Evolutionary conservation across 35 echinoderm and acorn worm genomes (phyloP), one percentile per base, ranked within the genome.

Genomic region (Ptychodera flava): DNA sequence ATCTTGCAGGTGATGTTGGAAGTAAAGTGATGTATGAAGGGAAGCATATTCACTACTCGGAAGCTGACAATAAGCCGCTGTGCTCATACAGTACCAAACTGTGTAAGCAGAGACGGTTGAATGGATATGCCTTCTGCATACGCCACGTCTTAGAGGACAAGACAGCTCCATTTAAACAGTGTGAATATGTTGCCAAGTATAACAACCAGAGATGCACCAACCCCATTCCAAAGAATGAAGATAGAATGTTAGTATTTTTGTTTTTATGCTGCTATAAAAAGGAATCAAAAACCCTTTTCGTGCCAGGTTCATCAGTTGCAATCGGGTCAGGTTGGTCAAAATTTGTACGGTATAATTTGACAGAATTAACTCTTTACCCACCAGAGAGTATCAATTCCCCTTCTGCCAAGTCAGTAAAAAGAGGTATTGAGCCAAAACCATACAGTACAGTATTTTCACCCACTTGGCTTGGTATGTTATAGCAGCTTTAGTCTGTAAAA

Each of bases 31-130:
- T 99, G 96, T 99, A 99, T 85, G 96, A 99, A 92, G 96, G 96
- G 85, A 99, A 94, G 92, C 89, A 99, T 81, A 99, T 99, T 84
- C 96, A 99, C 96, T 91, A 90, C 88, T 99, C 96, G 38, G 96
- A 99, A 78, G 85, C 87, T 38, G 96, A 99, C 86, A 88, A 92
- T 37, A 99, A 99, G 80, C 93, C 93, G 81, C 92, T 99, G 78
- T 99, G 96, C 88, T 99, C 96, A 38, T 99, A 87, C 90, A 99
- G 92, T 89, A 88, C 85, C 85, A 94, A 99, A 88, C 84, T 94
- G 85, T 99, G 92, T 88, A 99, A 94, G 83, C 92, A 99, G 89
- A 87, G 95, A 30, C 90, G 92, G 28, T 79, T 94, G 81, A 94
- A 99, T 45, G 90, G 96, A 92, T 99, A 88, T 85, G 96, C 92